phyloP scores from a whole-genome alignment of 2,797 vertebrate species.

The Pelobates cultripes region DNA sequence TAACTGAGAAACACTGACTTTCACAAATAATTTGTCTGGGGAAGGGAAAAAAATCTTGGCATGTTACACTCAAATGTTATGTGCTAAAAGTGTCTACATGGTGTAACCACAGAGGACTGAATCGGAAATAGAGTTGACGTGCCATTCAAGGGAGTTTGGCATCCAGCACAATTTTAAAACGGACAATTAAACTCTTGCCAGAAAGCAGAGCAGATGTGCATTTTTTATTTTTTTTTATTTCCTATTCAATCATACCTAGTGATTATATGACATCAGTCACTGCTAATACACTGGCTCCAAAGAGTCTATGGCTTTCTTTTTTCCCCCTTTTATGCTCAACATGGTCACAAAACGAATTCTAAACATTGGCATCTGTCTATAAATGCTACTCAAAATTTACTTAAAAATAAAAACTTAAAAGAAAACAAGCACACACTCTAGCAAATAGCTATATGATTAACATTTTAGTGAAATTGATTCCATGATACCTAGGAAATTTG shows the following conservation, averaged over 20 bases:
- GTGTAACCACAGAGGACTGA: constrained; percentile 38
- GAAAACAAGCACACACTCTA: too few species aligned
- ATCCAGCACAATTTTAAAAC: constrained; percentile 12
- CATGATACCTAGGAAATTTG: too few species aligned
- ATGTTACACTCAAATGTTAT: constrained; percentile 11
- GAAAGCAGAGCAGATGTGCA: background rate
- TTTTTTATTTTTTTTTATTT: background rate
- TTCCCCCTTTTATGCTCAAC: background rate
- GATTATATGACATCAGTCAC: constrained; percentile 18
- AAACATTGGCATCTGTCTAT: too few species aligned
- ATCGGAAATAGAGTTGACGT: constrained; percentile 15
- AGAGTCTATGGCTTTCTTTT: background rate
- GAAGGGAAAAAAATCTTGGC: constrained; percentile 12
- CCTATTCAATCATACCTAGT: constrained; percentile 7
- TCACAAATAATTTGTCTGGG: constrained; percentile 19
- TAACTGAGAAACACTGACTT: constrained; percentile 6
- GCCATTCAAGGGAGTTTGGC: constrained; percentile 13
- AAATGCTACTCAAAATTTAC: too few species aligned
- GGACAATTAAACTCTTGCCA: constrained; percentile 21
- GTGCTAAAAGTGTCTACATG: constrained; percentile 28
- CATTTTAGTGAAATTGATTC: too few species aligned
- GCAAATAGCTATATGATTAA: too few species aligned
- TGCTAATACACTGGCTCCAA: constrained; percentile 2
- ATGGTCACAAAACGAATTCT: too few species aligned
- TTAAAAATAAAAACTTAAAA: too few species aligned